These are phyloP conservation scores for Hydropsyche tenuis DNA, from an alignment of 1,140 invertebrate species.

Conservation along the genomic window DNA sequence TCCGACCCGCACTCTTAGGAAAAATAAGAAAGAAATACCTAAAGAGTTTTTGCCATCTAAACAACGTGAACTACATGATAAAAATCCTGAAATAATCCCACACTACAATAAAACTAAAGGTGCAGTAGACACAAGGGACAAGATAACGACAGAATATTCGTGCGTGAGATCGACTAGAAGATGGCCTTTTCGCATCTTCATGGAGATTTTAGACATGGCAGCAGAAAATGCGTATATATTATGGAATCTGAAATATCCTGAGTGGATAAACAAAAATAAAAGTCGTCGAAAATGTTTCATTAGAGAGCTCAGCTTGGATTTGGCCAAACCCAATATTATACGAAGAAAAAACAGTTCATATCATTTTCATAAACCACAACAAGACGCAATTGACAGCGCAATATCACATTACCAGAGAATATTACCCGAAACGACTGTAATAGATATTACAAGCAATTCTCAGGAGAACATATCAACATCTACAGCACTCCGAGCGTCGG, in stretches of 20 bases:
- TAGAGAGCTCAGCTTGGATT: slow-evolving; percentile 31
- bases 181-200: slow-evolving; percentile 34
- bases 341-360: slow-evolving; percentile 1
- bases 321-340: slow-evolving; percentile 28
- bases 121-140: slow-evolving; percentile 16
- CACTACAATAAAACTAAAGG: neutral
- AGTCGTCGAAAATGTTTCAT: slow-evolving; percentile 23
- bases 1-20: slow-evolving; percentile 7
- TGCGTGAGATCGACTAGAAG: slow-evolving; percentile 28
- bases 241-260: slow-evolving; percentile 31
- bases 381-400: slow-evolving; percentile 26
- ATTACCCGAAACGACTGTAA: slow-evolving; percentile 12
- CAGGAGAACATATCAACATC: neutral
- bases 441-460: neutral
- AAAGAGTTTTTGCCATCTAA: slow-evolving; percentile 1
- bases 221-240: slow-evolving; percentile 22
- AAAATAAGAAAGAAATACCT: slow-evolving; percentile 9
- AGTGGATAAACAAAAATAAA: slow-evolving; percentile 22
- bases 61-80: neutral
- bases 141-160: slow-evolving; percentile 25
- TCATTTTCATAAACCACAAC: slow-evolving; percentile 22
- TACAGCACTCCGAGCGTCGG: slow-evolving; percentile 1
- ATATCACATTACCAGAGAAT: slow-evolving; percentile 5
- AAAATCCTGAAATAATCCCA: neutral
- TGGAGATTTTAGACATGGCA: slow-evolving; percentile 33